Evolutionary conservation across 2,797 vertebrate species (phyloP).

Genomic region (Macroramphosus scolopax): DNA sequence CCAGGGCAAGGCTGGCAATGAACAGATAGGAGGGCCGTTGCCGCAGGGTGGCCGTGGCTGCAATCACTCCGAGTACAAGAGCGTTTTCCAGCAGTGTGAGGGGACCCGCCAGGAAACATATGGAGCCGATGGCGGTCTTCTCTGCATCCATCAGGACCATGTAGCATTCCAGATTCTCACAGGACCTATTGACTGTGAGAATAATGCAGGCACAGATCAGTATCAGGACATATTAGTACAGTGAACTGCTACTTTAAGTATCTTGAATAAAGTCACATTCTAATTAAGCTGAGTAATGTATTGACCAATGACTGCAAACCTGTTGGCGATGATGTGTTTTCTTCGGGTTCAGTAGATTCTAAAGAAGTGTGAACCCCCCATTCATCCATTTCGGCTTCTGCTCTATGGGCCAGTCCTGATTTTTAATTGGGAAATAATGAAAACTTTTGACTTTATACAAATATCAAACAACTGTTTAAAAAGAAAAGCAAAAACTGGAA

Average conservation of each 20-base stretch:
- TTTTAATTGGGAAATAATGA: constrained; percentile 5
- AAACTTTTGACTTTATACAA: too few species aligned
- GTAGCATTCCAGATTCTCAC: constrained; percentile 75
- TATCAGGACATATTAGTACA: neutral
- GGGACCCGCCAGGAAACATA: constrained; percentile 83
- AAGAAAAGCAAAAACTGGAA: neutral
- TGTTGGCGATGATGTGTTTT: constrained; percentile 5
- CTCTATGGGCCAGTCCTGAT: neutral
- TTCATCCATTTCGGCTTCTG: constrained; percentile 46
- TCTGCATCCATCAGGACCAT: constrained; percentile 79
- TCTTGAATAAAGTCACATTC: too few species aligned
- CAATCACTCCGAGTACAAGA: constrained; percentile 83
- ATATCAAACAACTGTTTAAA: too few species aligned
- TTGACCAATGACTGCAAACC: constrained; percentile 31
- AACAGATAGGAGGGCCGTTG: constrained; percentile 88
- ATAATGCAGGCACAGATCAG: constrained; percentile 9
- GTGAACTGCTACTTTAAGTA: too few species aligned
- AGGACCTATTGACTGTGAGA: constrained; percentile 43
- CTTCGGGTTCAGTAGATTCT: constrained; percentile 8
- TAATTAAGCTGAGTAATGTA: neutral
- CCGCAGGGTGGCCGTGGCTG: constrained; percentile 75
- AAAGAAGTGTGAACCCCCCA: constrained; percentile 4
- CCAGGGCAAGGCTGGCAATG: constrained; percentile 87
- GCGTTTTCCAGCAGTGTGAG: constrained; percentile 85
- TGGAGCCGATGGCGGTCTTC: constrained; percentile 74